Base-by-base conservation (phyloP, 1,140 invertebrate species). In the Anoplophora glabripennis region DNA sequence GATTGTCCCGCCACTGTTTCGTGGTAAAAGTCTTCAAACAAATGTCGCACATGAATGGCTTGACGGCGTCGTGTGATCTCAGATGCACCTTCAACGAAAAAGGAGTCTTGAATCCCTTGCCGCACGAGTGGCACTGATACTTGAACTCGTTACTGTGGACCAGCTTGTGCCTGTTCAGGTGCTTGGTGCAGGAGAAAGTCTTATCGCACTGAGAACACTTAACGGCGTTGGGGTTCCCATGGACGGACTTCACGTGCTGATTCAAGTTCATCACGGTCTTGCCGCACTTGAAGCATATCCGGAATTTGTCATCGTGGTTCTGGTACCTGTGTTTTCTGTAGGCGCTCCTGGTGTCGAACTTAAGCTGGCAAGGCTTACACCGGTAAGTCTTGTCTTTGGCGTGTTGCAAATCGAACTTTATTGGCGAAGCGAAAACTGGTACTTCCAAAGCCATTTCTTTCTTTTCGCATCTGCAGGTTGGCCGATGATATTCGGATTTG, bases 141-240 rank as follows among this genome's bases (percentile, higher is more conserved):
- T 85, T 86, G 51, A 82, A 75, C 59, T 86, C 84, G 0, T 85
- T 84, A 0, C 88, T 89, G 64, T 92, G 89, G 11, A 86, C 88
- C 61, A 88, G 74, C 57, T 88, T 81, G 51, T 73, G 74, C 7
- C 65, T 60, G 11, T 59, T 57, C 18, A 66, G 37, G 37, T 60
- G 55, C 42, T 53, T 64, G 5, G 51, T 55, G 21, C 57, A 45
- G 7, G 56, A 57, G 18, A 61, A 66, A 28, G 36, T 36, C 38
- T 61, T 64, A 4, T 41, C 12, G 52, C 65, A 66, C 42, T 53
- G 11, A 3, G 18, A 11, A 44, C 65, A 66, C 21, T 60, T 60
- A 15, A 49, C 28, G 0, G 37, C 55, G 14, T 46, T 56, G 11
- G 58, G 53, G 21, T 57, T 47, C 9, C 41, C 44, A 33, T 66